A percentile compares a stretch with the other conserved stretches of the same genome.
phyloP scores from a whole-genome alignment of 1,140 invertebrate species.

The Brachionus plicatilis region DNA sequence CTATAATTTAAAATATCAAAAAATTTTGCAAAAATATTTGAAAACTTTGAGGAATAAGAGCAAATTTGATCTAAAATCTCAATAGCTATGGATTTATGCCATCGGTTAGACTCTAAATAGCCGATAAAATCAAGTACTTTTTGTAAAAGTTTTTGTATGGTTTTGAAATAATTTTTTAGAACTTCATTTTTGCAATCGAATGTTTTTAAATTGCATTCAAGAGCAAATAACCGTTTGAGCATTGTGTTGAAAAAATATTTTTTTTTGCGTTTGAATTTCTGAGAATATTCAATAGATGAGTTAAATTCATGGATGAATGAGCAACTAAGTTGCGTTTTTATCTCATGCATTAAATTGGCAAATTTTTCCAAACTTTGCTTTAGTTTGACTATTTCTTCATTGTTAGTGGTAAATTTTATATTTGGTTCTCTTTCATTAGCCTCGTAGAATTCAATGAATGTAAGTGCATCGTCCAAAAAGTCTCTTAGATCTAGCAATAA shows the following conservation, averaged over 20 bases:
- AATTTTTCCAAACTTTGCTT: neutral
- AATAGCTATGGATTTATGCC: neutral
- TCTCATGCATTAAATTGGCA: neutral
- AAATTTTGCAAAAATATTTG: neutral
- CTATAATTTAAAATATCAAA: neutral
- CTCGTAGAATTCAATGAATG: constrained; percentile 18
- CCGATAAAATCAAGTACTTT: constrained; percentile 1
- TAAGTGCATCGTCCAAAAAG: constrained; percentile 22
- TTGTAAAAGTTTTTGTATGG: neutral
- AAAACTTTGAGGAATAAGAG: neutral
- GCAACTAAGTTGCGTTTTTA: neutral
- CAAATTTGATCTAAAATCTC: neutral
- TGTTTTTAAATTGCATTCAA: neutral
- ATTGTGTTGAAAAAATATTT: constrained; percentile 3
- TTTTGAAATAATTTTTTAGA: neutral
- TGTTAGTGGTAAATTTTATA: neutral
- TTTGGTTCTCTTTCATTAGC: neutral
- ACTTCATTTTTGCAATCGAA: neutral
- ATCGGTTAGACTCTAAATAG: neutral
- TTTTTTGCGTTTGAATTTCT: neutral
- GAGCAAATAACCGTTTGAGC: neutral
- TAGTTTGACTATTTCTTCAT: neutral
- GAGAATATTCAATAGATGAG: neutral
- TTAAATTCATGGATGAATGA: constrained; percentile 23
- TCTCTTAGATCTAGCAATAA: neutral